These are phyloP conservation scores for Formica exsecta DNA, from an alignment of 1,140 invertebrate genomes.

Conservation along the genomic window DNA sequence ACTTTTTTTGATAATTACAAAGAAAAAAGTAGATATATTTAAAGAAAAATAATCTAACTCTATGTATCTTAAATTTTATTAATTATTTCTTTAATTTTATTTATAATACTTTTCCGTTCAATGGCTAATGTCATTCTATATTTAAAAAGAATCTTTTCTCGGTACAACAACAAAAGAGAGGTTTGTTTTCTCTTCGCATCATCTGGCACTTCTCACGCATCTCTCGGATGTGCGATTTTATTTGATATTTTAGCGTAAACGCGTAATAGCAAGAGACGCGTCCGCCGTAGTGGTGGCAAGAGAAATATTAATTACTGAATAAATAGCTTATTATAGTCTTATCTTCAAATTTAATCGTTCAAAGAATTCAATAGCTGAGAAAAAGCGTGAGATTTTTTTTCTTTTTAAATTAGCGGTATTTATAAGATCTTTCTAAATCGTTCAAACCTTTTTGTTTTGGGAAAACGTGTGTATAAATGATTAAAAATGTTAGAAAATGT, in stretches of 20 bases:
- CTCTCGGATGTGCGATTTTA: not conserved
- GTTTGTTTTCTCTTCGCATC: not conserved
- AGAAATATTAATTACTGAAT: no score
- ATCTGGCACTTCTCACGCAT: not conserved
- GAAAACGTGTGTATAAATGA: not conserved
- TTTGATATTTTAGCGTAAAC: conserved; percentile 1
- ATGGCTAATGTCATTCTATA: not conserved
- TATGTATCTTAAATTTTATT: not conserved
- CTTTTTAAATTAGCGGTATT: no score
- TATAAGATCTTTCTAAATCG: not conserved
- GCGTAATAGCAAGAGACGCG: conserved; percentile 7
- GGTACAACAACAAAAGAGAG: not conserved
- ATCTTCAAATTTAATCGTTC: not conserved
- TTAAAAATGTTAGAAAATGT: no score
- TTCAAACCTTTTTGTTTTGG: not conserved
- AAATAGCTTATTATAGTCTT: no score
- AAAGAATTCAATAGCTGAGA: not conserved
- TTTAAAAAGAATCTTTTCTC: no score
- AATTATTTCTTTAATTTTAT: not conserved
- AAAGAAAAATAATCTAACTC: no score
- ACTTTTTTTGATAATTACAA: not conserved
- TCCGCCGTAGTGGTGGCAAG: not conserved
- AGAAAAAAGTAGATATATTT: not conserved
- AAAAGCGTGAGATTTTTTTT: not conserved
- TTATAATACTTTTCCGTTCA: not conserved